Percentiles rank a stretch among this genome's conserved stretches.
phyloP scores from a whole-genome alignment of 2,888 invertebrate species.

The Heliothis peltigera region DNA sequence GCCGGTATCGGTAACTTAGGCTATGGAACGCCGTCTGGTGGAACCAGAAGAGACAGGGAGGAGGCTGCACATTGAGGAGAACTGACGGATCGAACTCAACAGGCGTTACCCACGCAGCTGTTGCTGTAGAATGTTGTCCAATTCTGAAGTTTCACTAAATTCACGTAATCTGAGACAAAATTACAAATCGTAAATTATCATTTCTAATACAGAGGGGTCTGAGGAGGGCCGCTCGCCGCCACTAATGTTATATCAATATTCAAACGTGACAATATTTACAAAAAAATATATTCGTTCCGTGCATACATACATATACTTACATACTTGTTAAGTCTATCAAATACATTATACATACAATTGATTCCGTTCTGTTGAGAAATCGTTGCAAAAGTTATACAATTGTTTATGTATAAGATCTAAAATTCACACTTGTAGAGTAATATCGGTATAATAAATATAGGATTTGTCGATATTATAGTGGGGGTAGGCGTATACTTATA shows the following conservation, averaged over 20 bases:
- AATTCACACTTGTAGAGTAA: conserved; percentile 49
- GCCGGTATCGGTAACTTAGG: conserved; percentile 35
- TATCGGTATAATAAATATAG: conserved; percentile 55
- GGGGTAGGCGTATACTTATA: conserved; percentile 38
- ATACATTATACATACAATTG: conserved; percentile 43
- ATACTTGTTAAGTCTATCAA: conserved; percentile 20
- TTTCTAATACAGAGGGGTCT: conserved; percentile 52
- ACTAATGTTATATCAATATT: conserved; percentile 18
- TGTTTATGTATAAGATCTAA: conserved; percentile 51
- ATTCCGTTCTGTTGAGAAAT: conserved; percentile 34
- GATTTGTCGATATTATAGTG: conserved; percentile 44
- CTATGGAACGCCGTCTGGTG: conserved; percentile 49
- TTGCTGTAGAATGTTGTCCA: conserved; percentile 62
- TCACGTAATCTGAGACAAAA: conserved; percentile 65
- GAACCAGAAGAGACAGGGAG: conserved; percentile 50
- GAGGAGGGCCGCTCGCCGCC: conserved; percentile 45
- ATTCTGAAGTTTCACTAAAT: conserved; percentile 63
- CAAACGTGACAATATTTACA: conserved; percentile 54
- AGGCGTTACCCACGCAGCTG: conserved; percentile 60
- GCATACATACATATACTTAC: conserved; percentile 30
- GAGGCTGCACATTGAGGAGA: conserved; percentile 33
- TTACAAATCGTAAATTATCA: conserved; percentile 59
- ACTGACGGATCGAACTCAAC: conserved; percentile 51
- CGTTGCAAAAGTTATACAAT: conserved; percentile 36
- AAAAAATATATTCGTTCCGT: conserved; percentile 42